Conservation (phyloP, 2,888 invertebrate species). For the Heteropelma amictum region DNA sequence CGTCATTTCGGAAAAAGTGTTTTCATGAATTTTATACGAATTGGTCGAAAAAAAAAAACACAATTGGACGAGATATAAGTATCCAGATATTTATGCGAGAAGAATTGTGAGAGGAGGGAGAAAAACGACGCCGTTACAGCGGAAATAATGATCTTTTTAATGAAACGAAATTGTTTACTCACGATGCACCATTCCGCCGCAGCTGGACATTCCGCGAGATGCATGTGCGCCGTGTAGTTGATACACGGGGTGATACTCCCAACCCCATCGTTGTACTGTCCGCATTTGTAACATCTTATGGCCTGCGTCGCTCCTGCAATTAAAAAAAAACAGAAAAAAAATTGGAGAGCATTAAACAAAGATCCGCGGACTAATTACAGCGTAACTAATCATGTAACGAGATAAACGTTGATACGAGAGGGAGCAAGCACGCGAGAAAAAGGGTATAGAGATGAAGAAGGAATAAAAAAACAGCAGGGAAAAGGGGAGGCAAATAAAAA, state of each 20-base stretch:
- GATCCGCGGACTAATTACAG: too few relatives aligned
- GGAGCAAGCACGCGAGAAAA: neutral
- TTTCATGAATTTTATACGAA: too few relatives aligned
- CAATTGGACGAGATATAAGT: too few relatives aligned
- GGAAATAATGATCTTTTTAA: too few relatives aligned
- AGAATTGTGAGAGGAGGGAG: too few relatives aligned
- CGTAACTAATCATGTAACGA: slow-evolving; percentile 1
- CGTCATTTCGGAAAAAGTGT: too few relatives aligned
- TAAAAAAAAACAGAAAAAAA: too few relatives aligned
- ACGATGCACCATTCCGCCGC: slow-evolving; percentile 87
- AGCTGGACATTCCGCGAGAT: slow-evolving; percentile 85
- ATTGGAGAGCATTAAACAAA: too few relatives aligned
- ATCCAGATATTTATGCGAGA: too few relatives aligned
- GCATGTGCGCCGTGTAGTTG: slow-evolving; percentile 84
- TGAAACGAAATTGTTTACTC: slow-evolving; percentile 79
- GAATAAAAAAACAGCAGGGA: neutral
- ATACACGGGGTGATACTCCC: slow-evolving; percentile 92
- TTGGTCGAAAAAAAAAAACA: too few relatives aligned
- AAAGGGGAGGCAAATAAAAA: neutral
- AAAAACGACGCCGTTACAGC: too few relatives aligned
- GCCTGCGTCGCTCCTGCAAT: slow-evolving; percentile 77
- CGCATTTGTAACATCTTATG: slow-evolving; percentile 87
- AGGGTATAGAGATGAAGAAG: neutral
- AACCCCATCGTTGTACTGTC: slow-evolving; percentile 91
- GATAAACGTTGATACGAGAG: slow-evolving; percentile 36